Base-by-base conservation (phyloP, 2,888 invertebrate species). In the Elmis aenea region DNA sequence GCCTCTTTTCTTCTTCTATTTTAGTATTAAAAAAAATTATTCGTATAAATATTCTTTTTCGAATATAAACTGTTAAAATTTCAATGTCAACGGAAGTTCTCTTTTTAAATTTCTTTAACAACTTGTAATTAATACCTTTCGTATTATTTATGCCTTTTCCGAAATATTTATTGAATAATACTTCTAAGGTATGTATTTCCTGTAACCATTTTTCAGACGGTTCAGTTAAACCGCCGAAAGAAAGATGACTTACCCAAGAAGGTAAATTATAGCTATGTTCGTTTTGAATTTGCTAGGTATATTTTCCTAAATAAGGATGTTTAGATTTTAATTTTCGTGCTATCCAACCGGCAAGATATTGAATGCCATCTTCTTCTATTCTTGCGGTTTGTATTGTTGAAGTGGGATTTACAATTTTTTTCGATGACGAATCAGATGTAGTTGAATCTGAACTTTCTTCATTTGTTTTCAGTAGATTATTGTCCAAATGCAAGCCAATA, bases 271-370 rank as follows among this genome's bases (percentile, higher is more conserved):
- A 28, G 2, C 2, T 2, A 4, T 28, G 3, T 5, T 28, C 28
- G 9, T 13, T 26, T 13, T 13, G 5, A 13, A 14, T 14, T 11
- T 8, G 8, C 8, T 26, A 14, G 9, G 26, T 26, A 5, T 26
- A 26, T 5, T 13, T 1, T 13, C 26, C 26, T 14, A 13, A 13
- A 8, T 26, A 9, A 3, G 26, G n/a, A 13, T 26, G 6, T 13
- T 5, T 26, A 16, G 9, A 2, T 16, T 27, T 16, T 27, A n/a
- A 11, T 27, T 27, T 25, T 16, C 13, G 15, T 2, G 27, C 27
- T 10, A 27, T 27, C 27, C 27, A 16, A 3, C 27, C 27, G 5
- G 15, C 15, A n/a, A 27, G 11, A 27, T 27, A 27, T 4, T 27
- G 8, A 5, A 27, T 8, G 18, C 27, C 27, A 16, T 27, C 27